Conservation (phyloP, 2,888 invertebrate genomes). For the Melangyna quadrimaculata region DNA sequence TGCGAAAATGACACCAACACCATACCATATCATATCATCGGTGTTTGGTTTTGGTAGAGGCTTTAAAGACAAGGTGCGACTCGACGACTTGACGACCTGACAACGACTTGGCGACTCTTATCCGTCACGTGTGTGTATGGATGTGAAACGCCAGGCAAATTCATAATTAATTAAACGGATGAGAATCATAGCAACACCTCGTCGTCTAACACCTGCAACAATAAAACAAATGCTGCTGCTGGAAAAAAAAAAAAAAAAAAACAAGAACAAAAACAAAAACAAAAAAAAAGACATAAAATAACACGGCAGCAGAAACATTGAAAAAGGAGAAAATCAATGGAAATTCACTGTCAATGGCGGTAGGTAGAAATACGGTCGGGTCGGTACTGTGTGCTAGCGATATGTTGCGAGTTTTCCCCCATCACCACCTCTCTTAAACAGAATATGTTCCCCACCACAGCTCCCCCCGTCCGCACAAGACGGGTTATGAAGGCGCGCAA, state of each 20-base stretch:
- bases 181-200: constrained; percentile 71
- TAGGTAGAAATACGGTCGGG: background rate
- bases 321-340: constrained; percentile 62
- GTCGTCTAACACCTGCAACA: constrained; percentile 71
- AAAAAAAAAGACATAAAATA: background rate
- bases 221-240: constrained; percentile 49
- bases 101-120: constrained; percentile 68
- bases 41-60: background rate
- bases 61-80: constrained; percentile 54
- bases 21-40: background rate
- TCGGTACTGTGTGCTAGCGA: background rate
- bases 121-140: constrained; percentile 65
- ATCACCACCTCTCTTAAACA: background rate
- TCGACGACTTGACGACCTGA: constrained; percentile 54
- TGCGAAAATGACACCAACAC: constrained; percentile 61
- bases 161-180: constrained; percentile 72
- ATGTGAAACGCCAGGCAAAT: constrained; percentile 67
- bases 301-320: constrained; percentile 15
- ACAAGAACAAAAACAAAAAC: background rate
- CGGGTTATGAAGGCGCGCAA: constrained; percentile 37
- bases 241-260: constrained; percentile 14
- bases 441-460: constrained; percentile 3
- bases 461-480: constrained; percentile 13
- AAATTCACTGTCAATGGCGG: constrained; percentile 69
- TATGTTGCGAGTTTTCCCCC: constrained; percentile 13